Evolutionary conservation across 1,140 invertebrate genomes (phyloP).

Genomic region (Neodiprion lecontei): DNA sequence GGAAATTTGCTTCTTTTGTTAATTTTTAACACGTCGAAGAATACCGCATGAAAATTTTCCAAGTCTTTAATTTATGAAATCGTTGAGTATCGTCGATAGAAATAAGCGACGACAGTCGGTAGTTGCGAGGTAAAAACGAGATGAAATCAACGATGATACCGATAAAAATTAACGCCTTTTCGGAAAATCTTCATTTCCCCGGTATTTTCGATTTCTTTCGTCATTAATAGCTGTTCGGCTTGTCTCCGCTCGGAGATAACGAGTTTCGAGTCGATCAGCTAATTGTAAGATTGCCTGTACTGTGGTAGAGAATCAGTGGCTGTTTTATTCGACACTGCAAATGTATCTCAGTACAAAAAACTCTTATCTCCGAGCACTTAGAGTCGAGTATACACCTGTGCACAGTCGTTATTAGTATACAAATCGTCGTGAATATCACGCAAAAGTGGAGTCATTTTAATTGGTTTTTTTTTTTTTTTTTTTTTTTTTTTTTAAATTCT

Average conservation of each 20-base stretch:
- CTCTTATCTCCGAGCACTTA: neutral
- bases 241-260: neutral
- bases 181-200: neutral
- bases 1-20: no score
- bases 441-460: no score
- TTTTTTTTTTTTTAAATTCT: no score
- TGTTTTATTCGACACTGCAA: no score
- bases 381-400: slow-evolving; percentile 1
- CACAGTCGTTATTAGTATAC: slow-evolving; percentile 4
- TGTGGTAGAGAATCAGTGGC: no score
- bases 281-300: no score
- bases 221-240: neutral
- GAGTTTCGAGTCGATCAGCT: neutral
- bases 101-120: neutral
- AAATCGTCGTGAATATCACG: neutral
- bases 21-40: neutral
- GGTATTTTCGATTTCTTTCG: neutral
- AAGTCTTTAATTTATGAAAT: neutral
- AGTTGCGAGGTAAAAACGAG: neutral
- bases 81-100: neutral
- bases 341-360: no score
- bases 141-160: neutral
- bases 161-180: neutral
- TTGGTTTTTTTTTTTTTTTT: no score
- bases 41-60: neutral